phyloP scores from a whole-genome alignment of 2,797 vertebrate species.

The Staurois parvus region DNA sequence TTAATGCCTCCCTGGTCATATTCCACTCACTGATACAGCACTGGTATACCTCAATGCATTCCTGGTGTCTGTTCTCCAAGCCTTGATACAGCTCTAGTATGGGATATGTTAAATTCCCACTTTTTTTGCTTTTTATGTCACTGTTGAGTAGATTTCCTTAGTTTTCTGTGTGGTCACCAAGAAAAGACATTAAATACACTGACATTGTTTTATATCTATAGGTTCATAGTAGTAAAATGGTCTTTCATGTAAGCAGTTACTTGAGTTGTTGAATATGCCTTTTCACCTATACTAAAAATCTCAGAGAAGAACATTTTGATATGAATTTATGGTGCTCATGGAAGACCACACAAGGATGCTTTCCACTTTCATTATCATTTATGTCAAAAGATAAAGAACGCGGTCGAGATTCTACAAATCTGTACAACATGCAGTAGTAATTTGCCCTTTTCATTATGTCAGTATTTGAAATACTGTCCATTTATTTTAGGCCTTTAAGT shows the following conservation, averaged over 20 bases:
- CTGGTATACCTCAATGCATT: no score
- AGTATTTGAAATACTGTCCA: slow-evolving; percentile 27
- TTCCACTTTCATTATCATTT: slow-evolving; percentile 27
- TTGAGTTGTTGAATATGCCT: not conserved
- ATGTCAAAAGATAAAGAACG: slow-evolving; percentile 32
- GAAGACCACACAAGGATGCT: not conserved
- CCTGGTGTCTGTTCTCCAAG: no score
- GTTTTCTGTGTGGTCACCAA: no score
- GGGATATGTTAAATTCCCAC: no score
- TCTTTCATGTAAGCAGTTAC: not conserved
- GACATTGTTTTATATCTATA: not conserved
- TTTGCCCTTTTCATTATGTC: slow-evolving; percentile 54
- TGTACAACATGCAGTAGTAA: slow-evolving; percentile 40
- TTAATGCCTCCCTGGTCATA: no score
- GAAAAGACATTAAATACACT: no score
- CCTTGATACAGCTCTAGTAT: no score
- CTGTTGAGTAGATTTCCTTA: no score
- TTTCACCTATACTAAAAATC: slow-evolving; percentile 6
- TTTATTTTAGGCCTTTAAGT: slow-evolving; percentile 42
- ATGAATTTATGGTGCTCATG: slow-evolving; percentile 13
- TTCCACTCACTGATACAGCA: no score
- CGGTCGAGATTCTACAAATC: slow-evolving; percentile 30
- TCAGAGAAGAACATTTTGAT: not conserved
- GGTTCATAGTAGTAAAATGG: not conserved
- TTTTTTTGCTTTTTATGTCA: no score